Conservation (phyloP, 2,113 vertebrate genomes). For the Eubucco bourcierii region DNA sequence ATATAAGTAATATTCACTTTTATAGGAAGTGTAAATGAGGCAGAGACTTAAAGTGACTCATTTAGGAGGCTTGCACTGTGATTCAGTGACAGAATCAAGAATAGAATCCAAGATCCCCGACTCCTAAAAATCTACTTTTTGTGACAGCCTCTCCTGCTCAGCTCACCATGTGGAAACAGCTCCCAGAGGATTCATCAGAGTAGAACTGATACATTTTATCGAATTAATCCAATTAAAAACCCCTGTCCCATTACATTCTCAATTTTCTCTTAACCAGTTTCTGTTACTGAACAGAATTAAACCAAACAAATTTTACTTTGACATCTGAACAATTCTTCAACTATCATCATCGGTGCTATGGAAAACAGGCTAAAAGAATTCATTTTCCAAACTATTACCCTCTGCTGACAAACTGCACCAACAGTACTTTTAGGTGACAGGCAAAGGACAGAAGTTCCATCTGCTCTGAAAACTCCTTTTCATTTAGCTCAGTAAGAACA, state of each 20-base stretch:
- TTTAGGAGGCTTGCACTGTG: not conserved
- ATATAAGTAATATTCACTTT: not conserved
- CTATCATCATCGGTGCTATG: not conserved
- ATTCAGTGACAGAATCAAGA: constrained; percentile 12
- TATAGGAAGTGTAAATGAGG: constrained; percentile 13
- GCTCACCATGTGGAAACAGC: not conserved
- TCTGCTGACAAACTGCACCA: not conserved
- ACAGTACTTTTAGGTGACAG: not conserved
- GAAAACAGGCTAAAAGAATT: not conserved
- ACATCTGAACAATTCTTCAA: not conserved
- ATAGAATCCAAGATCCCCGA: constrained; percentile 5
- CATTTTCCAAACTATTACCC: not conserved
- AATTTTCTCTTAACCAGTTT: not conserved
- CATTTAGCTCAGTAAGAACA: not conserved
- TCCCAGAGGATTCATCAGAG: not conserved
- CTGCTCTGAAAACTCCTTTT: not conserved
- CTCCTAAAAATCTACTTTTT: not conserved
- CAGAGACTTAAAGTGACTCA: constrained; percentile 25
- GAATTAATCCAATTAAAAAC: not conserved
- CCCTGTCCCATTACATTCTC: not conserved
- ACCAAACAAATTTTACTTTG: not conserved
- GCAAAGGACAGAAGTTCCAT: not conserved
- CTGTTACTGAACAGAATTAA: not conserved
- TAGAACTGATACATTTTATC: not conserved
- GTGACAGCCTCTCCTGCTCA: constrained; percentile 10